A percentile compares a stretch with the other conserved stretches of the same genome.
Evolutionary conservation across 2,113 vertebrate species (phyloP).

Genomic region (Nestor notabilis): DNA sequence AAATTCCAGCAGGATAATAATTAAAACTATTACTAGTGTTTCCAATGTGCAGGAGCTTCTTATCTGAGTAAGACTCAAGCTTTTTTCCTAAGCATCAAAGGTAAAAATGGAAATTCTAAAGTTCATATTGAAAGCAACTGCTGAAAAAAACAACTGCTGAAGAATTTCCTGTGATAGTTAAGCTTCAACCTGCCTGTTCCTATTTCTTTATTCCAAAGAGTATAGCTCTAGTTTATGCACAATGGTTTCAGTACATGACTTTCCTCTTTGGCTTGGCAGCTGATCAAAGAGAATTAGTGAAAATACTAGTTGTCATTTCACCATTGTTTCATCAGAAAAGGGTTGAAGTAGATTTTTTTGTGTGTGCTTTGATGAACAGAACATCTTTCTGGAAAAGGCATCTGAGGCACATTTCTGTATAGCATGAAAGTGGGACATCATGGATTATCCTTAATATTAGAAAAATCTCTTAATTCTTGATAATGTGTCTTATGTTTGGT

Average conservation of each 20-base stretch:
- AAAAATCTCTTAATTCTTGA: slow-evolving; percentile 56
- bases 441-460: slow-evolving; percentile 59
- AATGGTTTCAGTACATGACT: neutral
- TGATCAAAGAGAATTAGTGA: slow-evolving; percentile 41
- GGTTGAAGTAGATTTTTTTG: slow-evolving; percentile 29
- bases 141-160: neutral
- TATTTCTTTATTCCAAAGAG: slow-evolving; percentile 8
- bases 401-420: slow-evolving; percentile 33
- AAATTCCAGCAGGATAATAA: neutral
- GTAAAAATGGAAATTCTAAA: neutral
- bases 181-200: slow-evolving; percentile 21
- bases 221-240: slow-evolving; percentile 1
- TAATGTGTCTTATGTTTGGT: neutral
- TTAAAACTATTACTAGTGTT: neutral
- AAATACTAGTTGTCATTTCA: slow-evolving; percentile 46
- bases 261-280: slow-evolving; percentile 20
- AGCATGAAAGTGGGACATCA: slow-evolving; percentile 32
- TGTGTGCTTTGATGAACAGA: neutral
- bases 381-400: slow-evolving; percentile 32
- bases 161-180: neutral
- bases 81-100: neutral
- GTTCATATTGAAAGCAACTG: neutral
- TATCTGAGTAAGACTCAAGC: neutral
- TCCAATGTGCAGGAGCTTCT: neutral
- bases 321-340: slow-evolving; percentile 28